Base-by-base conservation (phyloP, 2,113 vertebrate genomes). In the Tenrec ecaudatus region DNA sequence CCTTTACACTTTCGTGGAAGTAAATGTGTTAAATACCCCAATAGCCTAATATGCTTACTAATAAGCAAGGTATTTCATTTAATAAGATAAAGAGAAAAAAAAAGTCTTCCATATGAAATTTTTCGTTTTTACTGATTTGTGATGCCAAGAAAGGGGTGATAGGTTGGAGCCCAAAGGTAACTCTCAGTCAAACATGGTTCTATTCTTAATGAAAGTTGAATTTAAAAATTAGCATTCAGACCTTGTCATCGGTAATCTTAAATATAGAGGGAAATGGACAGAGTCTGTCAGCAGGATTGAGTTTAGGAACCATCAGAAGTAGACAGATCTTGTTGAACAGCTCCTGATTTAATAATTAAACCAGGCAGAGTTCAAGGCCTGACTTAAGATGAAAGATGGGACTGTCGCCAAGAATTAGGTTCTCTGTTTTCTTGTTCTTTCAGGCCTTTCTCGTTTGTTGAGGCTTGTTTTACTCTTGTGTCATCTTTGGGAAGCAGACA, bases 301-400 rank as follows among this genome's bases (percentile, higher is more conserved):
- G 99, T 99, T 98, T 98, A 98, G 98, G 97, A 98, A 97, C 97
- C 98, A 98, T 99, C 98, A 99, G 98, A 98, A 98, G 96, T 86
- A 97, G 98, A 97, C 98, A 96, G 98, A 98, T 98, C 97, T 98
- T 98, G 97, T 97, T 87, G 97, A 98, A 97, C 97, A 95, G 98
- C 97, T 98, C 97, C 97, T 97, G 98, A 97, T 98, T 98, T 98
- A 99, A 99, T 99, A 98, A 99, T 99, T 99, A 99, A 99, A 98
- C 97, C 98, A 97, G 98, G 97, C 97, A 97, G 97, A 98, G 98
- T 98, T 98, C 98, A 98, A 98, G 98, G 98, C 97, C 95, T 96
- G 98, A 97, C 97, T 98, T 95, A 91, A 97, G 98, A 98, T 99
- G 98, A 99, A 98, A 99, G 98, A 96, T 84, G 85, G 97, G 96